Evolutionary conservation across 2,113 vertebrate species (phyloP).

Genomic region (Brachirus orientalis): DNA sequence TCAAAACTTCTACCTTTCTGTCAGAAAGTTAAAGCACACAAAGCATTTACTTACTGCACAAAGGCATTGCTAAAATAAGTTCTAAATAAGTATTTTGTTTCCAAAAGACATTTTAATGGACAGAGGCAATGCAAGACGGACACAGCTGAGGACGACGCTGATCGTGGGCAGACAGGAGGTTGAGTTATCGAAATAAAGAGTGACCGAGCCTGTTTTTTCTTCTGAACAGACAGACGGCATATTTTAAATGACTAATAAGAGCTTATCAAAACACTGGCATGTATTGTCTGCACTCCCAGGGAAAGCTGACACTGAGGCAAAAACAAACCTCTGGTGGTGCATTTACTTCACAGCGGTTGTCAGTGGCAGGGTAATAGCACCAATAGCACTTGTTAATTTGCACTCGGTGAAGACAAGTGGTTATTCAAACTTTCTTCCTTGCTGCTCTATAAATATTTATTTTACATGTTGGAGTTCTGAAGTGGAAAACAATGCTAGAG

Average conservation of each 20-base stretch:
- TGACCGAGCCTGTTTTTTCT: constrained; percentile 63
- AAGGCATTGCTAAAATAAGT: constrained; percentile 23
- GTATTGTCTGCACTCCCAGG: constrained; percentile 44
- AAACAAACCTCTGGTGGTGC: constrained; percentile 37
- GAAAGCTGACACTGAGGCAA: constrained; percentile 49
- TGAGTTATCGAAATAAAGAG: constrained; percentile 40
- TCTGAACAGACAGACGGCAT: constrained; percentile 70
- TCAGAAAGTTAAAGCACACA: constrained; percentile 26
- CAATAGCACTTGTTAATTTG: neutral
- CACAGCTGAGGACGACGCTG: constrained; percentile 39
- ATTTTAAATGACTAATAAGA: constrained; percentile 77
- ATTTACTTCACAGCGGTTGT: constrained; percentile 18
- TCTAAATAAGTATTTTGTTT: constrained; percentile 18
- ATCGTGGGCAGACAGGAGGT: constrained; percentile 36
- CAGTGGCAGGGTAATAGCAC: neutral
- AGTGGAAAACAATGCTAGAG: neutral
- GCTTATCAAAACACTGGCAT: constrained; percentile 52
- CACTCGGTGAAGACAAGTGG: neutral
- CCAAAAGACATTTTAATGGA: constrained; percentile 43
- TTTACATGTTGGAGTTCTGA: neutral
- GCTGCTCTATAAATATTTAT: neutral
- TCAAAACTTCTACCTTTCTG: constrained; percentile 53
- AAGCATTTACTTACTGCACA: constrained; percentile 7
- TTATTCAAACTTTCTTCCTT: neutral
- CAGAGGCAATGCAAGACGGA: constrained; percentile 23